phyloP scores from a whole-genome alignment of 2,797 vertebrate genomes.

The Chrysolophus pictus region DNA sequence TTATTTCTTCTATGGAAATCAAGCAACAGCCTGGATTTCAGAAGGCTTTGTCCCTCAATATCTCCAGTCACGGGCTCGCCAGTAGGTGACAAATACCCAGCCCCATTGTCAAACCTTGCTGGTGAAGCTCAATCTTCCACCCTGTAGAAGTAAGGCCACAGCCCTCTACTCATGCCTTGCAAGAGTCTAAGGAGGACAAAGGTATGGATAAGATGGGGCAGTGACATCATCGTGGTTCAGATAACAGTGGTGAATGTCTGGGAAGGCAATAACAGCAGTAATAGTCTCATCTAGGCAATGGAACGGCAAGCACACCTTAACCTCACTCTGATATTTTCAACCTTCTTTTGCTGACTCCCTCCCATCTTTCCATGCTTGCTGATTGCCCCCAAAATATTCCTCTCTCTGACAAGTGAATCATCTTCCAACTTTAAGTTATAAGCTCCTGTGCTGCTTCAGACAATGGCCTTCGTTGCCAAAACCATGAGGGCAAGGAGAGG shows the following conservation, averaged over 20 bases:
- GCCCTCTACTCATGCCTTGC: neutral
- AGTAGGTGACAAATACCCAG: neutral
- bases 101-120: neutral
- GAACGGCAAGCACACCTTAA: neutral
- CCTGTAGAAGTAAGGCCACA: neutral
- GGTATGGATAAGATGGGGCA: neutral
- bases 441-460: neutral
- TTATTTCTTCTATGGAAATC: neutral
- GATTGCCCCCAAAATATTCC: neutral
- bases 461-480: constrained; percentile 13
- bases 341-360: neutral
- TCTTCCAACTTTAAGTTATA: neutral
- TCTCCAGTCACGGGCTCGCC: neutral
- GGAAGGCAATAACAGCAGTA: neutral
- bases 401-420: neutral
- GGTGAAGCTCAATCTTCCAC: neutral
- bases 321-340: neutral
- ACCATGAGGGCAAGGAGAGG: neutral
- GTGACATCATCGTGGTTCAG: neutral
- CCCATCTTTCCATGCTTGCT: neutral
- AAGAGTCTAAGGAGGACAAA: neutral
- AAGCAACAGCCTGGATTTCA: neutral
- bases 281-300: neutral
- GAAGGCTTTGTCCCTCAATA: neutral
- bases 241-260: neutral